Percentiles rank a stretch among this genome's conserved stretches.
phyloP scores from a whole-genome alignment of 2,797 vertebrate genomes.

The Thunnus albacares region DNA sequence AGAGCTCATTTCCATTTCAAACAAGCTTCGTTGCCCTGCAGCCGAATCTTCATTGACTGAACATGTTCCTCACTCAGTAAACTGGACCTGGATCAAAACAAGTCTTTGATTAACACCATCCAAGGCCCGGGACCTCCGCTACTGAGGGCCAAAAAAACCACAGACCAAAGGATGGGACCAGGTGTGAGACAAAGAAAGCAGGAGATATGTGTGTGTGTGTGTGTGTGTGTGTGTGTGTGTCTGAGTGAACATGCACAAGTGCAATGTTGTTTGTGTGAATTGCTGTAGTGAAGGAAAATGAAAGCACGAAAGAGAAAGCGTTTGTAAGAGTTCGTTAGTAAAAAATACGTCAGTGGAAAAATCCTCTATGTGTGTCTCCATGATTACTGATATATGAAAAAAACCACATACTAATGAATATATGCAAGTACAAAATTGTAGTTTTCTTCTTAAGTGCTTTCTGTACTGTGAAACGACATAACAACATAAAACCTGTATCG shows the following conservation, averaged over 20 bases:
- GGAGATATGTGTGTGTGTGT: not conserved
- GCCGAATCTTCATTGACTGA: slow-evolving; percentile 81
- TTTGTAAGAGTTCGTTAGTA: not conserved
- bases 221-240: slow-evolving; percentile 4
- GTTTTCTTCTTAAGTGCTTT: not conserved
- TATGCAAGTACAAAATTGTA: not conserved
- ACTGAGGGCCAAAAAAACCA: slow-evolving; percentile 64
- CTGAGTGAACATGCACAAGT: slow-evolving; percentile 1
- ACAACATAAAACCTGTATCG: not conserved
- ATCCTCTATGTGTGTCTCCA: not conserved
- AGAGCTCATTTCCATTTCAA: slow-evolving; percentile 86
- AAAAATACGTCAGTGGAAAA: slow-evolving; percentile 18
- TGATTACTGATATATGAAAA: not conserved
- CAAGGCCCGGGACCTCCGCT: slow-evolving; percentile 55
- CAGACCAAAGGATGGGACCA: slow-evolving; percentile 57
- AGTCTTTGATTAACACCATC: slow-evolving; percentile 75
- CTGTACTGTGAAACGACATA: not conserved
- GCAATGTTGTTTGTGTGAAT: not conserved
- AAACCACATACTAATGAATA: not conserved
- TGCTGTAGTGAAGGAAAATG: slow-evolving; percentile 16
- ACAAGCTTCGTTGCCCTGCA: slow-evolving; percentile 77
- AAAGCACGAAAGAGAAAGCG: not conserved
- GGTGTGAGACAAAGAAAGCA: slow-evolving; percentile 54
- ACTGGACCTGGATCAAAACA: slow-evolving; percentile 88
- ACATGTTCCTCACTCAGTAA: slow-evolving; percentile 83